phyloP scores from a whole-genome alignment of 2,113 vertebrate genomes.

The Bufo gargarizans region DNA sequence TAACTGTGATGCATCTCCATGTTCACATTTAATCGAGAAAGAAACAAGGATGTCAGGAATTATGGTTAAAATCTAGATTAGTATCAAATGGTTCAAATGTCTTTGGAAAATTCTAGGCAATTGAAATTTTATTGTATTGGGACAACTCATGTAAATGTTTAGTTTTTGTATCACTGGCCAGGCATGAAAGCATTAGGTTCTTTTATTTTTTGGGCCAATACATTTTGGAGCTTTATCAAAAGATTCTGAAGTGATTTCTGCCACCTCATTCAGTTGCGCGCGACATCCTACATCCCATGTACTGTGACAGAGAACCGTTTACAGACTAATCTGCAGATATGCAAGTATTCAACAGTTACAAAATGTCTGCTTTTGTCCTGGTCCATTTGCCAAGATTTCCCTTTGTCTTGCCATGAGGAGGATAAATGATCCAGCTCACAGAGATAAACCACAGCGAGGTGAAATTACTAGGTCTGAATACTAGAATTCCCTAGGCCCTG shows the following conservation, averaged over 20 bases:
- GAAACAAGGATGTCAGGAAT: not conserved
- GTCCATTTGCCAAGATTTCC: constrained; percentile 70
- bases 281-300: constrained; percentile 65
- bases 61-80: not conserved
- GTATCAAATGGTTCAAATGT: not conserved
- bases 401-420: constrained; percentile 68
- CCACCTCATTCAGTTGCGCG: constrained; percentile 67
- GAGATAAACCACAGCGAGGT: constrained; percentile 72
- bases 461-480: constrained; percentile 66
- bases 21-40: not conserved
- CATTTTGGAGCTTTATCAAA: constrained; percentile 48
- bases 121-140: not conserved
- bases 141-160: not conserved
- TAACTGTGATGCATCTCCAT: not conserved
- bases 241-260: constrained; percentile 66
- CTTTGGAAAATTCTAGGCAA: not conserved
- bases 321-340: constrained; percentile 68
- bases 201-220: not conserved
- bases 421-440: constrained; percentile 69
- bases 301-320: constrained; percentile 66
- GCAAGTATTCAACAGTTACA: constrained; percentile 68
- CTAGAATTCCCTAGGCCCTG: constrained; percentile 63
- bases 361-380: constrained; percentile 70
- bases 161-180: not conserved
- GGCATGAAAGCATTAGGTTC: not conserved